Evolutionary conservation across 2,888 invertebrate genomes (phyloP).

Genomic region (Phengaris alcon): DNA sequence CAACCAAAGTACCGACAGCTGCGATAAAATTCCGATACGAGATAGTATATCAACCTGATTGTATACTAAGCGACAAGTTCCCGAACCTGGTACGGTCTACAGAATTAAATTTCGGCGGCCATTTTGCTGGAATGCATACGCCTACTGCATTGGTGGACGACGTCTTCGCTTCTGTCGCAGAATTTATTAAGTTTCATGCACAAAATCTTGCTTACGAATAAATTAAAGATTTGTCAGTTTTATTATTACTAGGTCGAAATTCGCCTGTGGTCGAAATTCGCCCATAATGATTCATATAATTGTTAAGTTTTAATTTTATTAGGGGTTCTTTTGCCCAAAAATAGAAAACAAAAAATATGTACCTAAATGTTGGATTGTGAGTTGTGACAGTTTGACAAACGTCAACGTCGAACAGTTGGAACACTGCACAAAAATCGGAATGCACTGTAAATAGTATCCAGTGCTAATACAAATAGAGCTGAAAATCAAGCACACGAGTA

Average conservation of each 20-base stretch:
- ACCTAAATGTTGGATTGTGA: too few species aligned
- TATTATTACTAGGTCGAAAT: not conserved
- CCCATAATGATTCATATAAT: too few species aligned
- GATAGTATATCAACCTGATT: slow-evolving; percentile 80
- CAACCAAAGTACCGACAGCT: slow-evolving; percentile 84
- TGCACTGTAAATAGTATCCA: too few species aligned
- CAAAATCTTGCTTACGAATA: not conserved
- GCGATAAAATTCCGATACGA: slow-evolving; percentile 88
- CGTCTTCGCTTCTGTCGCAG: slow-evolving; percentile 51
- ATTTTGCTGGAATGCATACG: slow-evolving; percentile 91
- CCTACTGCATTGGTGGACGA: slow-evolving; percentile 85
- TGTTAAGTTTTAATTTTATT: too few species aligned
- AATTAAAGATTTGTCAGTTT: not conserved
- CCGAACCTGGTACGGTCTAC: slow-evolving; percentile 84
- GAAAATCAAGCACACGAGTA: too few species aligned
- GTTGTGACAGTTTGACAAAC: too few species aligned
- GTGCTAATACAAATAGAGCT: too few species aligned
- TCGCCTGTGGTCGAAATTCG: too few species aligned
- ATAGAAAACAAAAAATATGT: too few species aligned
- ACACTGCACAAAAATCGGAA: too few species aligned
- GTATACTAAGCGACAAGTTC: slow-evolving; percentile 81
- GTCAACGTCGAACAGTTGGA: too few species aligned
- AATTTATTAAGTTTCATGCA: slow-evolving; percentile 52
- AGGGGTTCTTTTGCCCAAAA: too few species aligned
- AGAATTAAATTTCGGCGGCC: slow-evolving; percentile 85